Evolutionary conservation across 2,113 vertebrate species (phyloP), one percentile per base, ranked within the genome.

Genomic region (Scomber scombrus): DNA sequence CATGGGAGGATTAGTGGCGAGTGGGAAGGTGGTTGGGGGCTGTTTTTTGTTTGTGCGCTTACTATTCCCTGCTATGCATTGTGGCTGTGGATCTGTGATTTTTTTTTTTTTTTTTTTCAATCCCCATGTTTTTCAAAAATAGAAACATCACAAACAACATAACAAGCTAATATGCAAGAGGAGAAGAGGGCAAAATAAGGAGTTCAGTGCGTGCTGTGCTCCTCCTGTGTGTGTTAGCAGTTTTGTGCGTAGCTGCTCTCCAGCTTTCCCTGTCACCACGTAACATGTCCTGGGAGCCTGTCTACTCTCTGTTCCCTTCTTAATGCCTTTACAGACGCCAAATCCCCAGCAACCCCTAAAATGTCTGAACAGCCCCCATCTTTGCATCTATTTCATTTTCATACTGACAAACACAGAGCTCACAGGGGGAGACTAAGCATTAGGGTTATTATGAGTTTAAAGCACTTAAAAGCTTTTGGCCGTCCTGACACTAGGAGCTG

Each of bases 391-490:
- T 89, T 92, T 86, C 23, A 87, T 88, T 89, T 87, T 86, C 70
- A 72, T 76, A 72, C 70, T 78, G 79, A 86, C 88, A 87, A 86
- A 86, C 84, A 74, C 60, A 15, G 40, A 54, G 50, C 72, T 85
- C 90, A 86, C 88, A 74, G 58, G 86, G 88, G 85, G 71, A 84
- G 84, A 69, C 81, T 82, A 61, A 86, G 84, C 85, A 90, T 90
- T 85, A 80, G 77, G 84, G 87, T 90, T 91, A 85, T 86, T 80
- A 91, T 87, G 89, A 89, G 80, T 93, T 89, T 87, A 91, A 88
- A 88, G 91, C 90, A 90, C 90, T 92, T 92, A 88, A 93, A 91
- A 90, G 90, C 89, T 88, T 89, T 87, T 80, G 90, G 83, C 83
- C 76, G 31, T 84, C 78, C 84, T 84, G 87, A 89, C 90, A 91